Conservation (phyloP, 2,888 invertebrate species). For the Masnerella sp. region DNA sequence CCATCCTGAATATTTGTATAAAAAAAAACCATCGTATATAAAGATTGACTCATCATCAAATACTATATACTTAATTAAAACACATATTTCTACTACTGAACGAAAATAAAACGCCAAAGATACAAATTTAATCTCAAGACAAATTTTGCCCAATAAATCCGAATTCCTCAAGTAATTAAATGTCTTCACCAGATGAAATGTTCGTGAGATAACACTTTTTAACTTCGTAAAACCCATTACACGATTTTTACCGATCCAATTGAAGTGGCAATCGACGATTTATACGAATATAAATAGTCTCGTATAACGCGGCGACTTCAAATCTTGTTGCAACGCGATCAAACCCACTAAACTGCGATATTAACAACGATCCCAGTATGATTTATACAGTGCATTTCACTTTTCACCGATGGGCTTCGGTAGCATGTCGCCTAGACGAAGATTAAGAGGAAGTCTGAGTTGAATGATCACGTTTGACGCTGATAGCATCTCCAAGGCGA, state of each 20-base stretch:
- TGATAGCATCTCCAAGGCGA: constrained; percentile 49
- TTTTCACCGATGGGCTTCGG: constrained; percentile 40
- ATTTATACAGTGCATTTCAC: constrained; percentile 52
- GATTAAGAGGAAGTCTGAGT: constrained; percentile 52
- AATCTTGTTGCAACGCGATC: constrained; percentile 10
- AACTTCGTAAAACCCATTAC: not conserved
- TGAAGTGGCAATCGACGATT: constrained; percentile 20
- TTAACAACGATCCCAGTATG: constrained; percentile 34
- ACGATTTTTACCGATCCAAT: constrained; percentile 8
- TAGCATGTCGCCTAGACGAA: constrained; percentile 48
- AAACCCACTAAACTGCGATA: constrained; percentile 28
- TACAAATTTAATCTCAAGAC: no score
- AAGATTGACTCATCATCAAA: no score
- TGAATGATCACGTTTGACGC: constrained; percentile 56
- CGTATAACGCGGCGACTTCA: constrained; percentile 14
- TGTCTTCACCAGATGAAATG: not conserved
- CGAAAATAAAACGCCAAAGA: no score
- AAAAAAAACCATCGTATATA: no score
- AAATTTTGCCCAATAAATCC: no score
- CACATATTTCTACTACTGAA: no score
- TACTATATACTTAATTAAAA: no score
- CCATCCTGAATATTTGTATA: no score
- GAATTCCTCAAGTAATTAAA: not conserved
- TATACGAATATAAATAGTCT: constrained; percentile 11
- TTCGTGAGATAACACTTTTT: not conserved